phyloP scores from a whole-genome alignment of 1,140 invertebrate genomes.

The Brachionus sp. region DNA sequence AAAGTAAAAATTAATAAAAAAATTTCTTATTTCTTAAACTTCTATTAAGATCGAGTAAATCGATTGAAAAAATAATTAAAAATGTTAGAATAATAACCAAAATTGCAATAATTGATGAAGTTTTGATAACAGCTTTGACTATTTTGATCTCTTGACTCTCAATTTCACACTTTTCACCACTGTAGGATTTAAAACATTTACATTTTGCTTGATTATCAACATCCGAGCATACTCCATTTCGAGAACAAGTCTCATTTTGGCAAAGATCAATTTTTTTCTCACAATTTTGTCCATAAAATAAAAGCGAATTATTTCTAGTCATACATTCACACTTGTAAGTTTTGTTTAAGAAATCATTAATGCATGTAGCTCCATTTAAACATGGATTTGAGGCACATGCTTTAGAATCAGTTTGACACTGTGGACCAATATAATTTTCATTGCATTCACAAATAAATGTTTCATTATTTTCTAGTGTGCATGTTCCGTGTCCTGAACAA shows the following conservation, averaged over 20 bases:
- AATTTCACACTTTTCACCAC: not conserved
- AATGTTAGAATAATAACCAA: not conserved
- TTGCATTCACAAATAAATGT: not conserved
- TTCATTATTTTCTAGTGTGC: not conserved
- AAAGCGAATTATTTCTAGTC: not conserved
- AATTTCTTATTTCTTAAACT: no score
- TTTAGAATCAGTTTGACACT: not conserved
- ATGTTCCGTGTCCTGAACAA: not conserved
- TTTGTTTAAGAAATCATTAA: not conserved
- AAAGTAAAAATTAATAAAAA: no score
- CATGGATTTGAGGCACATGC: not conserved
- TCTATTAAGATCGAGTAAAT: no score
- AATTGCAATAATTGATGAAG: not conserved
- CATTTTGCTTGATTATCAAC: not conserved
- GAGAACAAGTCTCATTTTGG: not conserved
- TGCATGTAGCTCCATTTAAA: not conserved
- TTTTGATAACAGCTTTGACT: not conserved
- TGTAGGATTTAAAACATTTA: not conserved
- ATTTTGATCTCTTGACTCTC: not conserved
- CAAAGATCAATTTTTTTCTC: not conserved
- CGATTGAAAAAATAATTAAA: no score
- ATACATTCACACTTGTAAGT: not conserved
- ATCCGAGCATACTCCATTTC: not conserved
- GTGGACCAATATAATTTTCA: not conserved
- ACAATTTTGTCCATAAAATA: not conserved